Conservation (phyloP, 2,113 vertebrate species). For the Tenrec ecaudatus region DNA sequence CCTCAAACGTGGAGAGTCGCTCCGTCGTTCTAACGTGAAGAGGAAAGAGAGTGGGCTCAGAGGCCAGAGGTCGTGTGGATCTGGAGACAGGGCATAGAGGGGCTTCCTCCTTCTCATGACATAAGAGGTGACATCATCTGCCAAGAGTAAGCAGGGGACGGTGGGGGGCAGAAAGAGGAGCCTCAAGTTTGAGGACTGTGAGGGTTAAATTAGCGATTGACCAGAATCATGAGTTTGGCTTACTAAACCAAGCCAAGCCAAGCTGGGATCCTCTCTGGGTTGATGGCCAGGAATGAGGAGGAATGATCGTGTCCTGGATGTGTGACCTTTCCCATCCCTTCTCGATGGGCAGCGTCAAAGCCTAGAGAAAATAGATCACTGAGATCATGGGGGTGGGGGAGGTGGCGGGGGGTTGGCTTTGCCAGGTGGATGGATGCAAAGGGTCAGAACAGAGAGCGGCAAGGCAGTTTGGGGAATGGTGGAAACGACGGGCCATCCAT, state of each 20-base stretch:
- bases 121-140: neutral
- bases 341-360: neutral
- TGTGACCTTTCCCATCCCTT: neutral
- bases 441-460: neutral
- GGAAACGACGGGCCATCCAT: neutral
- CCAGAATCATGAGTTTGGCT: neutral
- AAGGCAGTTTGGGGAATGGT: neutral
- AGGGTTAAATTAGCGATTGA: neutral
- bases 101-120: neutral
- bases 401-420: neutral
- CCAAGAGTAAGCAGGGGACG: neutral
- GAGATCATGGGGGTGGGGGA: neutral
- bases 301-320: neutral
- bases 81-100: neutral
- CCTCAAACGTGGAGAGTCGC: neutral
- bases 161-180: neutral
- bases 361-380: neutral
- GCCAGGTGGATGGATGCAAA: neutral
- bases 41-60: neutral
- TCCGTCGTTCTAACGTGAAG: neutral
- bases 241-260: no score
- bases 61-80: neutral
- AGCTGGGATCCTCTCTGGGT: no score
- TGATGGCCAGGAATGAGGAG: neutral
- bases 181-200: neutral